Base-by-base conservation (phyloP, 2,113 vertebrate genomes). In the Ardeotis arabs region DNA sequence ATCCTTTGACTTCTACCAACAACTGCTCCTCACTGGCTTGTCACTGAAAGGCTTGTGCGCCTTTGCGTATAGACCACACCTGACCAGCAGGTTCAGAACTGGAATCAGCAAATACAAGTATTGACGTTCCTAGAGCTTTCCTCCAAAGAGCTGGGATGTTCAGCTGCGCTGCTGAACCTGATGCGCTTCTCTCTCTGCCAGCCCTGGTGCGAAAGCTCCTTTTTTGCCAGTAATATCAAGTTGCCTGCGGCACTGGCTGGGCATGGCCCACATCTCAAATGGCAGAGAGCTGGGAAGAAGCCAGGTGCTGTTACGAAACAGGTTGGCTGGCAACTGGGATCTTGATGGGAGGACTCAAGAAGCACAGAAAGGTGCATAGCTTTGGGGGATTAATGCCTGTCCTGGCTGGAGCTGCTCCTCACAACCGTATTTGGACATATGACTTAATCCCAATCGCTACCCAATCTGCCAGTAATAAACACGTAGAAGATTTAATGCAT, bases 351-450 rank as follows among this genome's bases (percentile, higher is more conserved):
- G 56, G n/a, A 70, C 66, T 74, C 0, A 2, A 39, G 45, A 55
- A 84, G 72, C 27, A 2, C 68, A 45, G 63, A 78, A 76, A 79
- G 89, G 58, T 81, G 76, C n/a, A 4, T 50, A 80, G 84, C 87
- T 95, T 60, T 79, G 78, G 72, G 75, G 67, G 75, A 91, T 92
- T 87, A 77, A n/a, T 89, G 86, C 81, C 80, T 91, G n/a, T 80
- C 68, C 93, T 95, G 91, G 91, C 85, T 96, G 85, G 85, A 86
- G 80, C 89, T 96, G 89, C 74, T 96, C 72, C 60, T 95, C 86
- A 41, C 25, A 39, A 16, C 95, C 70, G 1, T 95, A 63, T 96
- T 95, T 89, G 94, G 95, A 75, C 67, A 31, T 87, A 87, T 96
- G 97, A 96, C 95, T 96, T 97, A 93, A 97, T 97, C 83, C 79